Percentiles rank a stretch among this genome's conserved stretches.
Evolutionary conservation across 2,113 vertebrate species (phyloP).

Genomic region (Microcebus jonahi): DNA sequence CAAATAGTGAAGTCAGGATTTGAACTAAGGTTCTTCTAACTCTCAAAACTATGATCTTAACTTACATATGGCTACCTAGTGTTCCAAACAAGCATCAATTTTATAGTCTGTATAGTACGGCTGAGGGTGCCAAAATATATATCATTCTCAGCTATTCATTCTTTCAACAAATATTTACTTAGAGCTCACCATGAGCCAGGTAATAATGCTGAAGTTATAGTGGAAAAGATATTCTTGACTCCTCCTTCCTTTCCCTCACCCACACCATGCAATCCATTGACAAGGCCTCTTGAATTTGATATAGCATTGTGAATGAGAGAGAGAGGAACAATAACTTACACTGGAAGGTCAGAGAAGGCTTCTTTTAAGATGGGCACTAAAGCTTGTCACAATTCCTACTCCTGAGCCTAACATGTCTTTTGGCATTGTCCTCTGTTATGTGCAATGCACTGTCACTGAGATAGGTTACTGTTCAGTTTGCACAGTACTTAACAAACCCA

Average conservation of each 20-base stretch:
- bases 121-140: background rate
- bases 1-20: background rate
- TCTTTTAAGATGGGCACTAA: background rate
- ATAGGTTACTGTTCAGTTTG: background rate
- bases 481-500: background rate
- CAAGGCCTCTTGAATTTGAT: background rate
- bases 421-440: background rate
- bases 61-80: background rate
- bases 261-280: background rate
- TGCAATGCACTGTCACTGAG: background rate
- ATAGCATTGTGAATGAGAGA: background rate
- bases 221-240: background rate
- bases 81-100: background rate
- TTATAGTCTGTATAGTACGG: background rate
- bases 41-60: background rate
- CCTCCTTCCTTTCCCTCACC: background rate
- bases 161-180: slow-evolving; percentile 16
- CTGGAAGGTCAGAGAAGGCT: background rate
- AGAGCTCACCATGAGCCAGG: background rate
- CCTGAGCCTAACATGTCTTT: background rate
- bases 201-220: background rate
- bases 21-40: background rate
- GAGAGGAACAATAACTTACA: background rate
- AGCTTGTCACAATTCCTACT: background rate
- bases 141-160: background rate